phyloP scores from a whole-genome alignment of 1,140 invertebrate species.

The Drosophila erecta region DNA sequence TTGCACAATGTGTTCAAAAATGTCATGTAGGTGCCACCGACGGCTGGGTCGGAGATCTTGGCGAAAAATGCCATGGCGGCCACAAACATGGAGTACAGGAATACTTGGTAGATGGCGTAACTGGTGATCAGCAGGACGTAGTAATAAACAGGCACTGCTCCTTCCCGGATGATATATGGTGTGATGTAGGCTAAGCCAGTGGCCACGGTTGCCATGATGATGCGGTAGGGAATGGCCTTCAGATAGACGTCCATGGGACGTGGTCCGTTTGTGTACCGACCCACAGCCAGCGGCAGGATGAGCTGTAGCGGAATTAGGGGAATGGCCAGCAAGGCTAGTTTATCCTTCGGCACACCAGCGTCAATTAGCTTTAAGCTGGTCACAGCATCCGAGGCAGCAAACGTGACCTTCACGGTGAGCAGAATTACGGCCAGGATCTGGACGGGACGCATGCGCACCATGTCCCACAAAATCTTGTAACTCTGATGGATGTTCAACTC shows the following conservation, averaged over 20 bases:
- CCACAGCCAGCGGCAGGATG: slow-evolving; percentile 94
- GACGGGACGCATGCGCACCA: slow-evolving; percentile 93
- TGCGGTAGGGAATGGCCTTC: slow-evolving; percentile 94
- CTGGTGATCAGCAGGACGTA: slow-evolving; percentile 91
- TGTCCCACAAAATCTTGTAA: slow-evolving; percentile 93
- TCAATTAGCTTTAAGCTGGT: slow-evolving; percentile 98
- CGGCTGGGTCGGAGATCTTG: slow-evolving; percentile 89
- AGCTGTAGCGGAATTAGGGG: slow-evolving; percentile 98
- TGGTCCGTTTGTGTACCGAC: slow-evolving; percentile 94
- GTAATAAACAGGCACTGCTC: slow-evolving; percentile 91
- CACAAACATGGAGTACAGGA: slow-evolving; percentile 89
- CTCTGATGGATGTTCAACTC: slow-evolving; percentile 90
- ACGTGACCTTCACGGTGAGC: slow-evolving; percentile 97
- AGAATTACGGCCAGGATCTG: slow-evolving; percentile 91
- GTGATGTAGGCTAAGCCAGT: slow-evolving; percentile 94
- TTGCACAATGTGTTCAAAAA: slow-evolving; percentile 98
- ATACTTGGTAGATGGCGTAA: slow-evolving; percentile 95
- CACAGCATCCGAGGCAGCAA: slow-evolving; percentile 97
- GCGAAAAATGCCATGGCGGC: slow-evolving; percentile 89
- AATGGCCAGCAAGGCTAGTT: slow-evolving; percentile 95
- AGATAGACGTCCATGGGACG: slow-evolving; percentile 95
- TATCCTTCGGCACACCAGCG: slow-evolving; percentile 97
- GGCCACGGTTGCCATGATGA: slow-evolving; percentile 93
- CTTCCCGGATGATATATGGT: slow-evolving; percentile 88
- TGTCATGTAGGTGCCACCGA: slow-evolving; percentile 99